Percentiles rank a stretch among this genome's conserved stretches.
phyloP scores from a whole-genome alignment of 2,797 vertebrate genomes.

The Esox masquinongy region DNA sequence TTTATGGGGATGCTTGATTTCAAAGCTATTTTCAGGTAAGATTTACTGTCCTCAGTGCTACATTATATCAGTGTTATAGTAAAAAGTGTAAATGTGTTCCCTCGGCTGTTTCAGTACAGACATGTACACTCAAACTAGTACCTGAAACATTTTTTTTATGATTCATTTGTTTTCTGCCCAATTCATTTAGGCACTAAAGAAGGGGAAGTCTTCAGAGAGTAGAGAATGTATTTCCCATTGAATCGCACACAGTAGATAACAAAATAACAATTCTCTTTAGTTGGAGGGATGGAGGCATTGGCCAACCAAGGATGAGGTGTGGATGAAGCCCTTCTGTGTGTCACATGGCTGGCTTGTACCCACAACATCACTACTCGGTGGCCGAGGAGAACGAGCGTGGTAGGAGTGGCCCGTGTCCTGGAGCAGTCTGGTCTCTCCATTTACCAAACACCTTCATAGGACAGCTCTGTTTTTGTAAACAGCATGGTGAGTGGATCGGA shows the following conservation, averaged over 20 bases:
- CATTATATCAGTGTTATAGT: too few species aligned
- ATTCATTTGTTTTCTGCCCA: neutral
- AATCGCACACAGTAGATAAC: neutral
- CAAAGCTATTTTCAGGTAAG: neutral
- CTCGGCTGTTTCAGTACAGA: neutral
- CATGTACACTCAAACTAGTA: neutral
- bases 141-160: neutral
- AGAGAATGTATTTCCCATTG: neutral
- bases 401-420: constrained; percentile 36
- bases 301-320: constrained; percentile 13
- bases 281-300: neutral
- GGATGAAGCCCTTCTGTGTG: constrained; percentile 16
- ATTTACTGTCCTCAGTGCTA: neutral
- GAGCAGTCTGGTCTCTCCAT: constrained; percentile 25
- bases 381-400: constrained; percentile 1
- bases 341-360: constrained; percentile 16
- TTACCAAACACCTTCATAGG: constrained; percentile 52
- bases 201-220: neutral
- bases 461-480: constrained; percentile 55
- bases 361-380: constrained; percentile 41
- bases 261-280: neutral
- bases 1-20: neutral
- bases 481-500: constrained; percentile 21
- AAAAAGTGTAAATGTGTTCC: neutral
- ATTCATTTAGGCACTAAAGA: neutral